These are phyloP conservation scores for Mystacornis crossleyi DNA, from an alignment of 2,113 vertebrate genomes.

Conservation along the genomic window DNA sequence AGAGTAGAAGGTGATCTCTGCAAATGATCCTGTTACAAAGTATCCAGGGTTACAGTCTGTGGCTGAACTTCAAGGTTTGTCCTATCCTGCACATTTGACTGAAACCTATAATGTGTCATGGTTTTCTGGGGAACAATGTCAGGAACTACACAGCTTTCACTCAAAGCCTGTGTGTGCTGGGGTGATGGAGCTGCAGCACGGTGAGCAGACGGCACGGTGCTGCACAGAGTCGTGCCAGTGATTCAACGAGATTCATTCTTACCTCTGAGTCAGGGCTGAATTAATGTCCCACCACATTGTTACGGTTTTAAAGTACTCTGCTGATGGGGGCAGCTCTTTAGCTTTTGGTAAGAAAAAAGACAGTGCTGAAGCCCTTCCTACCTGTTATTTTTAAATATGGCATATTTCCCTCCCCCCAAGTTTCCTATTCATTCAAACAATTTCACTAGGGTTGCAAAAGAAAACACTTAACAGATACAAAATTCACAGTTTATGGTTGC, in stretches of 20 bases:
- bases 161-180: neutral
- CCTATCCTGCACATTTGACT: neutral
- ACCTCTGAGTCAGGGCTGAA: conserved; percentile 38
- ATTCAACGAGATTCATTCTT: neutral
- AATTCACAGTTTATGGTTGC: neutral
- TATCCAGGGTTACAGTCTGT: neutral
- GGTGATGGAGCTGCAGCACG: accelerated
- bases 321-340: neutral
- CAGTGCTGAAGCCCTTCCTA: neutral
- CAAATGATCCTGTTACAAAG: neutral
- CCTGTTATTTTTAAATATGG: neutral
- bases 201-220: accelerated
- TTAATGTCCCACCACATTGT: neutral
- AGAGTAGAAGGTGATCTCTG: neutral
- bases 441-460: neutral
- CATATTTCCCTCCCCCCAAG: neutral
- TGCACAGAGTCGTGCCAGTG: neutral
- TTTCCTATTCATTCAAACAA: neutral
- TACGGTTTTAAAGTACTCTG: neutral
- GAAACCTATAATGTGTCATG: neutral
- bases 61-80: neutral
- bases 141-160: neutral
- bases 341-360: neutral
- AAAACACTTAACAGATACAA: neutral
- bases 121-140: neutral